phyloP scores from a whole-genome alignment of 2,113 vertebrate genomes.

The Melanerpes formicivorus region DNA sequence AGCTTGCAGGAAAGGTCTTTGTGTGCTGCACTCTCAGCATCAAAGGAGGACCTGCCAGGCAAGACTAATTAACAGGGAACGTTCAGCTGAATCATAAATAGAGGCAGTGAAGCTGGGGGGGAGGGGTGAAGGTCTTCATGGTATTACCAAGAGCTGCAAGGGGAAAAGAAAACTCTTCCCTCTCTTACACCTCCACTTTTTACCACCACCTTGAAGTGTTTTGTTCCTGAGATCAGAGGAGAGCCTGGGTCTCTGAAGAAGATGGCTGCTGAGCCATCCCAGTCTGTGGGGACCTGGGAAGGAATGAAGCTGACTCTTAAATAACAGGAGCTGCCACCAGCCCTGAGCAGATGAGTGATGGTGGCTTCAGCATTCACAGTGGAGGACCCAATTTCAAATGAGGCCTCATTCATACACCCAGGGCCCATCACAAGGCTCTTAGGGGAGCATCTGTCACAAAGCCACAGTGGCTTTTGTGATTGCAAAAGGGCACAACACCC shows the following conservation, averaged over 20 bases:
- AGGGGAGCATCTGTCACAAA: conserved; percentile 43
- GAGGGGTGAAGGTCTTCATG: background rate
- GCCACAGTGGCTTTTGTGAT: background rate
- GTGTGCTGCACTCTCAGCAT: background rate
- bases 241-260: background rate
- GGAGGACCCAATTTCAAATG: conserved; percentile 6
- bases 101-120: background rate
- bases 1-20: background rate
- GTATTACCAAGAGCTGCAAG: background rate
- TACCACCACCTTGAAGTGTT: background rate
- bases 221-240: background rate
- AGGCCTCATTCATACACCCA: conserved; percentile 19
- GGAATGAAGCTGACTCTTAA: conserved; percentile 30
- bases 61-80: background rate
- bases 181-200: background rate
- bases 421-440: conserved; percentile 7
- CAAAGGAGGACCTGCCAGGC: background rate
- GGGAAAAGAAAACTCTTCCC: background rate
- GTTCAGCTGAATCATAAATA: background rate
- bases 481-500: background rate
- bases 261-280: background rate
- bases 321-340: conserved; percentile 29
- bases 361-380: background rate
- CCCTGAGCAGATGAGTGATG: conserved; percentile 44
- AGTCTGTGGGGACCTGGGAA: background rate